A percentile compares a stretch with the other conserved stretches of the same genome.
These are phyloP conservation scores for Axis porcinus DNA, from an alignment of 2,113 vertebrate species.

Conservation along the genomic window DNA sequence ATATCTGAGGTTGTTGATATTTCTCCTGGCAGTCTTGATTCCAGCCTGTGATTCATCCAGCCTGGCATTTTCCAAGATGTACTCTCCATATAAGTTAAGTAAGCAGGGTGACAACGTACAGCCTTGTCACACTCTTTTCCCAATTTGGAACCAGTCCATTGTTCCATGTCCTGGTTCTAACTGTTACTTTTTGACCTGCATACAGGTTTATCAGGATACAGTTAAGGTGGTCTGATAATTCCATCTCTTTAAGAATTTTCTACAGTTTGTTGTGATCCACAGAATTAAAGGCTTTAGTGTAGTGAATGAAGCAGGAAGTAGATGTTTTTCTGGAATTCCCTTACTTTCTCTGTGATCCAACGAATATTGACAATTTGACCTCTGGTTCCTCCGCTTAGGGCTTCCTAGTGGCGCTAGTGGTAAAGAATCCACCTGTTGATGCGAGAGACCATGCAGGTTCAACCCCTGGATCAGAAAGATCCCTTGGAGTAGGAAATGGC, in stretches of 20 bases:
- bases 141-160: neutral
- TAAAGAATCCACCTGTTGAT: neutral
- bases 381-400: neutral
- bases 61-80: neutral
- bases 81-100: neutral
- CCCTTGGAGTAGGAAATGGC: neutral
- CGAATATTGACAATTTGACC: neutral
- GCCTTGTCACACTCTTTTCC: neutral
- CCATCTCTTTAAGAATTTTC: neutral
- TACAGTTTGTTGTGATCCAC: neutral
- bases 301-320: neutral
- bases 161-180: neutral
- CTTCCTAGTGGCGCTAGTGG: neutral
- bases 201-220: neutral
- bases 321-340: neutral
- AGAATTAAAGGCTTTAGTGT: neutral
- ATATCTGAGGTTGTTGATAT: neutral
- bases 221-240: neutral
- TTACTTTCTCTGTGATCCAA: neutral
- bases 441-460: neutral
- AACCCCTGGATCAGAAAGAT: neutral
- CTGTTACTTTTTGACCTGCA: neutral
- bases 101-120: neutral
- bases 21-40: neutral
- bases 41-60: neutral